Conservation (phyloP, 2,888 invertebrate genomes). For the Oeneis ivallda region DNA sequence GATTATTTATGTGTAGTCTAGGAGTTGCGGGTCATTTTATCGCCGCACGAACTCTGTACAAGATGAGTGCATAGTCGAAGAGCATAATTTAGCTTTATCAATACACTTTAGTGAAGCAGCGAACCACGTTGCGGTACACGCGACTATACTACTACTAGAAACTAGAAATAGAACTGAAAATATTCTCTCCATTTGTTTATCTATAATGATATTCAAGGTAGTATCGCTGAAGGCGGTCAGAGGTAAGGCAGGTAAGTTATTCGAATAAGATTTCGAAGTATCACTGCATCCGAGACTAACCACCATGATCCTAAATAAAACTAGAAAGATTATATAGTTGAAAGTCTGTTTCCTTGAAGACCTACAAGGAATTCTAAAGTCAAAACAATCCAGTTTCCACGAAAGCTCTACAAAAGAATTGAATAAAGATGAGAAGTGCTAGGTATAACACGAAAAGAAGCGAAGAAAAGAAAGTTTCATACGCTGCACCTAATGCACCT, state of each 20-base stretch:
- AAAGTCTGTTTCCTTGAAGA: too few species aligned
- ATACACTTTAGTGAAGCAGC: neutral
- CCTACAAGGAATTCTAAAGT: too few species aligned
- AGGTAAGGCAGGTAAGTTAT: too few species aligned
- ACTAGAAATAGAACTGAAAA: neutral
- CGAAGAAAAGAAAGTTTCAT: neutral
- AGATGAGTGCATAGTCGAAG: conserved; percentile 3
- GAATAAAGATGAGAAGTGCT: neutral
- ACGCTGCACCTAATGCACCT: neutral
- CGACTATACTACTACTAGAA: too few species aligned
- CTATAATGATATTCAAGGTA: neutral
- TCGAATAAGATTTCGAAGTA: too few species aligned
- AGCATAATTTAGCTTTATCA: neutral
- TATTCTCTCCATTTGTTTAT: neutral
- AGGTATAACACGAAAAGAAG: neutral
- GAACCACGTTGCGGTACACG: neutral
- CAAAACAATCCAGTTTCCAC: neutral
- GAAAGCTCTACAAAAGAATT: neutral
- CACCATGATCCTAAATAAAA: too few species aligned
- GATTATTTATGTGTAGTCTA: neutral
- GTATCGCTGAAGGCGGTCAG: too few species aligned
- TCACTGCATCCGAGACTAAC: too few species aligned
- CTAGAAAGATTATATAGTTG: too few species aligned
- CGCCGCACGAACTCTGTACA: conserved; percentile 36
- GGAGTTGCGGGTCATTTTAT: neutral